Base-by-base conservation (phyloP, 2,888 invertebrate genomes). In the Lapara coniferarum region DNA sequence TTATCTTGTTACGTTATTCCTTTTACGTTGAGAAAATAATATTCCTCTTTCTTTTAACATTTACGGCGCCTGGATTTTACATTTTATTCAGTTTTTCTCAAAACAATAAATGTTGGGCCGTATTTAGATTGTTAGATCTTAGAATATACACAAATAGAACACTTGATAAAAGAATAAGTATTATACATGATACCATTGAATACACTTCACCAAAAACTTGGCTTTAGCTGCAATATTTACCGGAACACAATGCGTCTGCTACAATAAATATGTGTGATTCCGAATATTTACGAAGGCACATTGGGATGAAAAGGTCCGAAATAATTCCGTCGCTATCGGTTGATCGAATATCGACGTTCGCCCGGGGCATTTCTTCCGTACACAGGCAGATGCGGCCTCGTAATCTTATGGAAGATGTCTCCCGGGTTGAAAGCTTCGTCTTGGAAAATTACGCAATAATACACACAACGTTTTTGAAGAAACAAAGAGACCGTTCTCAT, bases 391-490 rank as follows among this genome's bases (percentile, higher is more conserved):
- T 69, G 59, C 46, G 59, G 53, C 52, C 56, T 25, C 37, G 57
- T 66, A 69, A 69, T 58, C 57, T 69, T 57, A 63, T 66, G 58
- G 56, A 19, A 44, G 66, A 66, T 66, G 66, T 69, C 58, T 66
- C 58, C 52, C 56, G 57, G 69, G 51, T 58, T 46, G 57, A 68
- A 68, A 30, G 66, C 71, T 58, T 49, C 46, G 52, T 57, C 37
- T 49, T 58, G 71, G 67, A 70, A 71, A 70, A 71, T 68, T 66
- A 58, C 69, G 52, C 30, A 37, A 67, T 57, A 69, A 69, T 67
- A 70, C 25, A 44, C 16, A 58, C 52, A 30, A 46, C 67, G 19
- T 49, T 57, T 69, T 58, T 67, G 67, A 19, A 46, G 49, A 55
- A 19, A 49, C 63, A 19, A 6, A 59, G 16, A 19, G 59, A 63